Evolutionary conservation across 2,888 invertebrate genomes (phyloP), one percentile per base, ranked within the genome.

Genomic region (Periphyllus acericola): DNA sequence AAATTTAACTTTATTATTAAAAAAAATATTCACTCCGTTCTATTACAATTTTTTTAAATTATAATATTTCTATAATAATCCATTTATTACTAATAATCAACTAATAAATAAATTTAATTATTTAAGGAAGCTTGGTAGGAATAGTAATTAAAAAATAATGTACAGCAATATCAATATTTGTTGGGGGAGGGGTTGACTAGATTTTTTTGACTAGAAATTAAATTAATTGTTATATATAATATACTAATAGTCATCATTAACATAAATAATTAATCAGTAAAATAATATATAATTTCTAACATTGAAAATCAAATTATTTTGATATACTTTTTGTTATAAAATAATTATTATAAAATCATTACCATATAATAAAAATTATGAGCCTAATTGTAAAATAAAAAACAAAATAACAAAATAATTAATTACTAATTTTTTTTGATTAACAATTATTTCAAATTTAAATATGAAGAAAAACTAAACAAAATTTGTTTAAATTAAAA

Each of bases 11-110:
- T 46, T 71, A 40, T 68, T 29, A 17, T 71, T 75, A 71, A 83
- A 75, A 75, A 32, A 66, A 83, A 55, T 25, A 83, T 83, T 83
- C 83, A 83, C 83, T 83, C 83, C 75, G 75, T 75, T 83, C 75
- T 75, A 60, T 75, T 66, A 75, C 36, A 83, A 75, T 34, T 83
- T 21, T 34, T 52, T 40, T 52, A 9, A 9, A 29, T 68, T 25
- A 68, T 68, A 68, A 68, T 29, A 68, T 36, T 68, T n/a, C 68
- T 68, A 68, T 68, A 68, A 68, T 29, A 68, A 81, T 40, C 40
- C 40, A 8, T 52, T 19, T 14, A 68, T 82, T 4, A 74, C 71
- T 83, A 52, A 72, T 19, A 82, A 72, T 72, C 29, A 52, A 55
- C 46, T 74, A 19, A 83, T 74, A 52, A 74, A 29, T 74, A 52